A percentile compares a stretch with the other conserved stretches of the same genome.
These are phyloP conservation scores for Andricus quercusramuli DNA, from an alignment of 2,888 invertebrate species.

Conservation along the genomic window DNA sequence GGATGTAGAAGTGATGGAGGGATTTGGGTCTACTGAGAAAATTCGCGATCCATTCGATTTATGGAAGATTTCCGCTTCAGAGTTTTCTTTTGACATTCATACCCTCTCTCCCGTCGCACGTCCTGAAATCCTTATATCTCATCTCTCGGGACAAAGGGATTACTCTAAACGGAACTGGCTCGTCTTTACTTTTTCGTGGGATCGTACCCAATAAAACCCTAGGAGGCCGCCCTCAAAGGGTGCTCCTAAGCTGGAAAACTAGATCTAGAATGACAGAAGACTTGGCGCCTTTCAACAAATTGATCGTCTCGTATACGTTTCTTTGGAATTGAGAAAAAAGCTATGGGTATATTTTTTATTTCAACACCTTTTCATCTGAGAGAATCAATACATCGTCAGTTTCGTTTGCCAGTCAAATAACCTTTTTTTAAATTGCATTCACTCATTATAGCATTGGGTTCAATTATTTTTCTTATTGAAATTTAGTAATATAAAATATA, in stretches of 20 bases:
- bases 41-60: conserved; percentile 34
- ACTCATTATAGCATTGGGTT: too few species aligned
- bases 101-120: conserved; percentile 14
- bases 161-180: conserved; percentile 38
- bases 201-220: conserved; percentile 40
- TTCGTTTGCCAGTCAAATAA: too few species aligned
- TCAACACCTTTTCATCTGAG: neutral
- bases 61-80: conserved; percentile 22
- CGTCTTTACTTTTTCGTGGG: conserved; percentile 27
- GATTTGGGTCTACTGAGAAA: neutral
- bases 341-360: neutral
- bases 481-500: too few species aligned
- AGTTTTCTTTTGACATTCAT: conserved; percentile 39
- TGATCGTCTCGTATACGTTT: conserved; percentile 3
- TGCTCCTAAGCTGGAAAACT: conserved; percentile 25
- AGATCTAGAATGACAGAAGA: conserved; percentile 34
- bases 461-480: too few species aligned
- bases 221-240: conserved; percentile 6
- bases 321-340: neutral
- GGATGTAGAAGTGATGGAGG: neutral
- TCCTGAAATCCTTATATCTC: conserved; percentile 33
- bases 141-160: conserved; percentile 36
- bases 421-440: too few species aligned
- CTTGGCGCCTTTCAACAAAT: conserved; percentile 36
- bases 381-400: neutral